Evolutionary conservation across 2,797 vertebrate species (phyloP).

Genomic region (Dicrostonyx torquatus): DNA sequence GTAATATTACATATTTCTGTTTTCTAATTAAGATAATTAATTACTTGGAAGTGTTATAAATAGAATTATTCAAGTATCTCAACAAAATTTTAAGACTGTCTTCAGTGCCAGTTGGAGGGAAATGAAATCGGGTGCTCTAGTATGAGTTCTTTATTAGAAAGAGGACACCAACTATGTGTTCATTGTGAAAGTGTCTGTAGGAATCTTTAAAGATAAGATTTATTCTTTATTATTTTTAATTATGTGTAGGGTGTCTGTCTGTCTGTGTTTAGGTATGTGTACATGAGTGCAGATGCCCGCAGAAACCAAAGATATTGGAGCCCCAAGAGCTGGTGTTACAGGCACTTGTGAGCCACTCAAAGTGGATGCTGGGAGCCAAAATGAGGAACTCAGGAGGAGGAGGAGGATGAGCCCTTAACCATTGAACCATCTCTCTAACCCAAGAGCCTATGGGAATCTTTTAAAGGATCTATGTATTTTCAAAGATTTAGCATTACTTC

Average conservation of each 20-base stretch:
- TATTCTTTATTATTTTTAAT: neutral
- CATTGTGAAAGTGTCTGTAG: neutral
- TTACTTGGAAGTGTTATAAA: conserved; percentile 58
- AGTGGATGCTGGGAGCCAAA: neutral
- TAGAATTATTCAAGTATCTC: conserved; percentile 67
- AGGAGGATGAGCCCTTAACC: neutral
- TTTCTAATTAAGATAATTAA: conserved; percentile 65
- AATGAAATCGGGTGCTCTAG: conserved; percentile 29
- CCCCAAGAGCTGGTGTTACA: neutral
- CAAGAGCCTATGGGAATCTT: neutral
- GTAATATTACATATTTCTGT: conserved; percentile 33
- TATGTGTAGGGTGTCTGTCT: neutral
- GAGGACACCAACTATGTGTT: neutral
- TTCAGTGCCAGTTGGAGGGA: conserved; percentile 10
- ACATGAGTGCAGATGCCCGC: neutral
- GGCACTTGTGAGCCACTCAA: neutral
- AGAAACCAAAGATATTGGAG: neutral
- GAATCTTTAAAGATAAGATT: neutral
- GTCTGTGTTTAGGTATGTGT: neutral
- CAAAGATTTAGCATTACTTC: conserved; percentile 3
- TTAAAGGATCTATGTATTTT: neutral
- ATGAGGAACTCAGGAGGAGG: neutral
- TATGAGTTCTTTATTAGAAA: conserved; percentile 39
- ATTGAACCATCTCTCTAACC: neutral
- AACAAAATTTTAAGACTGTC: neutral